A percentile compares a stretch with the other conserved stretches of the same genome.
Evolutionary conservation across 2,888 invertebrate genomes (phyloP).

Genomic region (Drosophila pegasa): DNA sequence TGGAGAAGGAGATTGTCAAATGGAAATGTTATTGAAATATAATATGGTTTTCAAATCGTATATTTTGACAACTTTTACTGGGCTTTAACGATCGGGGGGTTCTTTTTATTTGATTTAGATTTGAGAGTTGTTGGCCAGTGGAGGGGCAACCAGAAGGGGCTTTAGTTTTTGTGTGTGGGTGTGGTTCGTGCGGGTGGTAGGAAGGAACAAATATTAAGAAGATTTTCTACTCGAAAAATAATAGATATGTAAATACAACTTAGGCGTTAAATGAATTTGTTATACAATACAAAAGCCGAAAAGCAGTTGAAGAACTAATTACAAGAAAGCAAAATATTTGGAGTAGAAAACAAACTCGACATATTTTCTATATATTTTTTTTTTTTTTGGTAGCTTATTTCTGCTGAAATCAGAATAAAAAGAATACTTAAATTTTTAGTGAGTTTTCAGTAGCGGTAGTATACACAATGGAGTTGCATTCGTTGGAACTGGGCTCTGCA

Average conservation of each 20-base stretch:
- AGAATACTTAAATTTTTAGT: constrained; percentile 69
- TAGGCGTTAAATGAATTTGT: constrained; percentile 53
- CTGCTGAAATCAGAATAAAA: constrained; percentile 77
- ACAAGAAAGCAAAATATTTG: constrained; percentile 45
- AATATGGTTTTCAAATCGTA: too few species aligned
- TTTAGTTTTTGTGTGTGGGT: constrained; percentile 36
- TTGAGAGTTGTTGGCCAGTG: constrained; percentile 1
- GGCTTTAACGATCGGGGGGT: not conserved
- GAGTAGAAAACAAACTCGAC: constrained; percentile 46
- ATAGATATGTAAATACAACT: constrained; percentile 30
- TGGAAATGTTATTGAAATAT: not conserved
- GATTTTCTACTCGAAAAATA: constrained; percentile 43
- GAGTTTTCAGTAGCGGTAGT: constrained; percentile 33
- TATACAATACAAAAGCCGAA: constrained; percentile 61
- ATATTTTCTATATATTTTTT: constrained; percentile 21
- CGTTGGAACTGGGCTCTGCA: constrained; percentile 28
- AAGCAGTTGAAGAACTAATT: constrained; percentile 47
- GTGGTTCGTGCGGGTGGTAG: constrained; percentile 31
- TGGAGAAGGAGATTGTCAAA: constrained; percentile 3
- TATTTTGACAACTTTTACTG: not conserved
- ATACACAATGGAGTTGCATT: constrained; percentile 32
- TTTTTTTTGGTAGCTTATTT: constrained; percentile 47
- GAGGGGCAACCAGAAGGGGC: constrained; percentile 30
- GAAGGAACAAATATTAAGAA: constrained; percentile 20
- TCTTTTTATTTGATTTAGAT: not conserved